Percentiles rank a stretch among this genome's conserved stretches.
phyloP scores from a whole-genome alignment of 1,140 invertebrate genomes.

The Apocrypta bakeri region DNA sequence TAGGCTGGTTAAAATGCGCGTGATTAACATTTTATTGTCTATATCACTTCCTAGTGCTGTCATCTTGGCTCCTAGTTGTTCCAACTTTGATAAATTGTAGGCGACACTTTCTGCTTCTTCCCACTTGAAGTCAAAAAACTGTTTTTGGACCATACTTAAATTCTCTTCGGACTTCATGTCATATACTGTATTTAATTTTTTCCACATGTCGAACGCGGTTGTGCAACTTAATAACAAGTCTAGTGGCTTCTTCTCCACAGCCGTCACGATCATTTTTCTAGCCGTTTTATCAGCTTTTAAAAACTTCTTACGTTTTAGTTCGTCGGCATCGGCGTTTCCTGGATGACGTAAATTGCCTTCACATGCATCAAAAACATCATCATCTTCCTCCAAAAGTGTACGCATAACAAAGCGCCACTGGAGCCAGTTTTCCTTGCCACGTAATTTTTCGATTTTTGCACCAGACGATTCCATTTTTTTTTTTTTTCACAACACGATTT shows the following conservation, averaged over 20 bases:
- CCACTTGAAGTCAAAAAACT: background rate
- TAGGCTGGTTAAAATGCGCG: background rate
- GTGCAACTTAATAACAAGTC: slow-evolving; percentile 56
- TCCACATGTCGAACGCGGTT: slow-evolving; percentile 54
- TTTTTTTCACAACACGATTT: background rate
- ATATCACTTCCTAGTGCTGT: slow-evolving; percentile 9
- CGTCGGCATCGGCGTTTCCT: background rate
- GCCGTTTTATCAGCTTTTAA: background rate
- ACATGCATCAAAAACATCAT: slow-evolving; percentile 22
- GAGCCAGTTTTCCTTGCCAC: slow-evolving; percentile 28
- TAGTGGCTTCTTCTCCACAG: slow-evolving; percentile 52
- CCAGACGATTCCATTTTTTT: slow-evolving; percentile 16
- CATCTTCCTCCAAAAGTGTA: slow-evolving; percentile 37
- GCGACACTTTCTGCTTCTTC: background rate
- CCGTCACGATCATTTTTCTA: slow-evolving; percentile 10
- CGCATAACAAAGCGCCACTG: slow-evolving; percentile 37
- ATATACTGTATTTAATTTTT: slow-evolving; percentile 20
- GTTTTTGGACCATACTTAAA: background rate
- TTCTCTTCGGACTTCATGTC: slow-evolving; percentile 4
- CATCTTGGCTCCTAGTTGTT: background rate
- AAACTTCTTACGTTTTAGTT: background rate
- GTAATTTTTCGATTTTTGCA: slow-evolving; percentile 25
- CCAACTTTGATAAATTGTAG: slow-evolving; percentile 18
- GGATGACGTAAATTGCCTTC: background rate
- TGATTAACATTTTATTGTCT: background rate